phyloP scores from a whole-genome alignment of 2,113 vertebrate genomes.

The Burhinus bistriatus region DNA sequence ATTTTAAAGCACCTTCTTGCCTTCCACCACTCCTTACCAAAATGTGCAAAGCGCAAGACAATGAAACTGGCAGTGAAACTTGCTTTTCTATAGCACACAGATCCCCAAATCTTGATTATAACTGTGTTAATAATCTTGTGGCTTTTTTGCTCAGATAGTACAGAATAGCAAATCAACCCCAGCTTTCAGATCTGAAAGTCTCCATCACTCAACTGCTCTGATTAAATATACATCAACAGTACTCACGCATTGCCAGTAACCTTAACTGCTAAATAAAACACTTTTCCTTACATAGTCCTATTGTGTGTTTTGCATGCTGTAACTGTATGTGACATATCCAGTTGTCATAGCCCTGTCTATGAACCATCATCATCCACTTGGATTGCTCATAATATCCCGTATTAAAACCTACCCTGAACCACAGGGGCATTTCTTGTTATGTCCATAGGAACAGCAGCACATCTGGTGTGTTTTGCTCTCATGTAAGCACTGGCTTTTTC shows the following conservation, averaged over 20 bases:
- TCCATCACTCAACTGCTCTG: not conserved
- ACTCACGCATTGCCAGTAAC: not conserved
- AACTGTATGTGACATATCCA: not conserved
- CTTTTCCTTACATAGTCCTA: not conserved
- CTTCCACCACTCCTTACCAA: not conserved
- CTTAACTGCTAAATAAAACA: not conserved
- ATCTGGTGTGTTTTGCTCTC: not conserved
- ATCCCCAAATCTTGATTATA: not conserved
- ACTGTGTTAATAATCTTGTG: not conserved
- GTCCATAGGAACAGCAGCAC: not conserved
- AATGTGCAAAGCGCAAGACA: not conserved
- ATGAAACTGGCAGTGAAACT: not conserved
- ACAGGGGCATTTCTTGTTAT: not conserved
- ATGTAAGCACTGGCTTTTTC: not conserved
- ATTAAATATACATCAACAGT: not conserved
- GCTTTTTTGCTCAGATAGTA: not conserved
- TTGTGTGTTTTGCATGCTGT: not conserved
- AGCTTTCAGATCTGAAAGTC: not conserved
- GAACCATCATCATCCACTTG: not conserved
- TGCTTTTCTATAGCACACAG: not conserved
- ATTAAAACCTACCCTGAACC: not conserved
- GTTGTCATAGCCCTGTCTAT: not conserved
- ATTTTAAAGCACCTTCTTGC: not conserved
- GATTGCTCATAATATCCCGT: not conserved
- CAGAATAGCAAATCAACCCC: not conserved